Evolutionary conservation across 2,888 invertebrate genomes (phyloP).

Genomic region (Siphlonurus alternatus): DNA sequence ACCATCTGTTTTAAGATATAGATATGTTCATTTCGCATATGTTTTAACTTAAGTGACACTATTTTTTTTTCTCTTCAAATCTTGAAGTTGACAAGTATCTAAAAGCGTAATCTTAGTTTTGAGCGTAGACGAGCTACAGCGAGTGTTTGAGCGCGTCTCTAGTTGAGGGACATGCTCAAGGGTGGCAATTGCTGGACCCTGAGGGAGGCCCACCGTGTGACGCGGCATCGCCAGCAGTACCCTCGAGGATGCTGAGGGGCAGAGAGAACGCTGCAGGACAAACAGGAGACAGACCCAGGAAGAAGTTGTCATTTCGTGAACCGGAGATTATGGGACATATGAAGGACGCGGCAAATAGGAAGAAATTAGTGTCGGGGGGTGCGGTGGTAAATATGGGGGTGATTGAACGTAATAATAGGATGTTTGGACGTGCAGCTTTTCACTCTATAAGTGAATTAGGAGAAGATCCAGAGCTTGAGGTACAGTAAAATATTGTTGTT

Average conservation of each 20-base stretch:
- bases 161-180: no score
- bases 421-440: background rate
- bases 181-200: no score
- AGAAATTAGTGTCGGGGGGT: conserved; percentile 18
- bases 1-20: no score
- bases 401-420: background rate
- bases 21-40: no score
- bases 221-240: no score
- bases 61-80: no score
- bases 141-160: no score
- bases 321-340: conserved; percentile 47
- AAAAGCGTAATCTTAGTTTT: no score
- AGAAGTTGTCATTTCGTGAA: conserved; percentile 75
- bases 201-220: no score
- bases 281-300: conserved; percentile 45
- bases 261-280: background rate
- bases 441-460: background rate
- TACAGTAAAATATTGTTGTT: background rate
- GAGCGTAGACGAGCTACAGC: no score
- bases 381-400: background rate
- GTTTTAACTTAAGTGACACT: no score
- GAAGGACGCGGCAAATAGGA: conserved; percentile 15
- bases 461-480: background rate
- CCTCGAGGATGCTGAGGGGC: background rate
- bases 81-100: no score